A percentile compares a stretch with the other conserved stretches of the same genome.
Conservation (phyloP, 2,113 vertebrate species). For the Dicentrarchus labrax region DNA sequence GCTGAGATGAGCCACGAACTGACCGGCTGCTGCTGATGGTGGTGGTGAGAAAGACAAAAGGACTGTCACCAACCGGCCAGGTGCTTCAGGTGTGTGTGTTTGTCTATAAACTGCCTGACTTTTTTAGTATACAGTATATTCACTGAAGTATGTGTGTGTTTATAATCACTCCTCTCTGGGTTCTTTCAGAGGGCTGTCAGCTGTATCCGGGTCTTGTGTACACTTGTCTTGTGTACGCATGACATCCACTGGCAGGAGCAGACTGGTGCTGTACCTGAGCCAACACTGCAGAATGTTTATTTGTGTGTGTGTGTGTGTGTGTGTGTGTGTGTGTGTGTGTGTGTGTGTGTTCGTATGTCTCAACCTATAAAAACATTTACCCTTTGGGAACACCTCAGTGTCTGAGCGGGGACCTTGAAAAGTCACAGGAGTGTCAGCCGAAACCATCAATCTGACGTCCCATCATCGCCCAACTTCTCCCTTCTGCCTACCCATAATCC, state of each 20-base stretch:
- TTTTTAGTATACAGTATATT: not conserved
- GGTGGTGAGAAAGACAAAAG: conserved; percentile 41
- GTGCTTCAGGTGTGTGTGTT: conserved; percentile 7
- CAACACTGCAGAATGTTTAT: not conserved
- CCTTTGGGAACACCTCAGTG: not conserved
- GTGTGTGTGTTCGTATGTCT: not conserved
- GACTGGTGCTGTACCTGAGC: conserved; percentile 39
- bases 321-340: conserved; percentile 5
- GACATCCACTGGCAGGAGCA: conserved; percentile 42
- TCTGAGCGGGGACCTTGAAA: conserved; percentile 33
- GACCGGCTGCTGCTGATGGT: conserved; percentile 14
- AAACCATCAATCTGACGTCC: conserved; percentile 9
- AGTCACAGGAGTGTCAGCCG: conserved; percentile 1
- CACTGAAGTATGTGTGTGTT: conserved; percentile 38
- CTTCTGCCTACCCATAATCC: conserved; percentile 8
- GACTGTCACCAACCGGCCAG: conserved; percentile 45
- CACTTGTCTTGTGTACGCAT: conserved; percentile 14
- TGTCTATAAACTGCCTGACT: not conserved
- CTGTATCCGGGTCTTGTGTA: conserved; percentile 30
- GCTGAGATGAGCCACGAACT: conserved; percentile 6
- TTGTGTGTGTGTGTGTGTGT: conserved; percentile 16
- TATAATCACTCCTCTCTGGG: conserved; percentile 46
- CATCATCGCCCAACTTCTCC: conserved; percentile 7
- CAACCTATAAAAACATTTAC: conserved; percentile 20
- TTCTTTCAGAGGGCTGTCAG: conserved; percentile 57